Conservation (phyloP, 2,888 invertebrate species). For the Aspidapion aeneum region DNA sequence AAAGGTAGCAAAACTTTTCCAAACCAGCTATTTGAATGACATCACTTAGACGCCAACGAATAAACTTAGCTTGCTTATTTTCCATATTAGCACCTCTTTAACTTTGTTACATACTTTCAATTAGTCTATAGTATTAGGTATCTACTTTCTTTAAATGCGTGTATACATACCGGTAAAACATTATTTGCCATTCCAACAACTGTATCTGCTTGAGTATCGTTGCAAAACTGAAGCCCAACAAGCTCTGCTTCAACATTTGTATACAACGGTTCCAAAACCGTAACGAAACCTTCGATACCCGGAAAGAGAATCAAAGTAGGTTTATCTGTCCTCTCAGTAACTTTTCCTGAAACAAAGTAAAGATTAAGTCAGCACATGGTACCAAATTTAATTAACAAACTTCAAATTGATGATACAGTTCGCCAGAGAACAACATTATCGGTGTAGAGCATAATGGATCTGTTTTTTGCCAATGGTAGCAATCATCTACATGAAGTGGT, state of each 20-base stretch:
- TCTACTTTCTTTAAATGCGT: too few species aligned
- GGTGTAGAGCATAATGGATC: too few species aligned
- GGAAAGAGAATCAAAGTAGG: conserved; percentile 59
- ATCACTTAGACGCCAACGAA: too few species aligned
- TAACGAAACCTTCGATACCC: conserved; percentile 64
- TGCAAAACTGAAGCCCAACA: conserved; percentile 54
- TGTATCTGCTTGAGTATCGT: conserved; percentile 48
- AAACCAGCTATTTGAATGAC: too few species aligned
- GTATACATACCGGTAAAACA: conserved; percentile 51
- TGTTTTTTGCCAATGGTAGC: too few species aligned
- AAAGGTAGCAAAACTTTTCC: too few species aligned
- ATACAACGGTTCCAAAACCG: conserved; percentile 54
- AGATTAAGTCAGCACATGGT: conserved; percentile 5
- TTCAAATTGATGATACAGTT: not conserved
- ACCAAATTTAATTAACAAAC: conserved; percentile 1
- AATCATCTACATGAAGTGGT: too few species aligned
- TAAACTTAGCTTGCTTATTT: too few species aligned
- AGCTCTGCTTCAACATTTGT: conserved; percentile 52
- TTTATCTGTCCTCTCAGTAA: not conserved
- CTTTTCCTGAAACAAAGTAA: not conserved
- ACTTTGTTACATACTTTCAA: too few species aligned
- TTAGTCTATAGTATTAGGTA: too few species aligned
- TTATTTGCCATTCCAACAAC: conserved; percentile 53
- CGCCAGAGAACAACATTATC: not conserved
- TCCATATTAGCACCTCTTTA: too few species aligned